Evolutionary conservation across 2,113 vertebrate species (phyloP).

Genomic region (Seriola quinqueradiata): DNA sequence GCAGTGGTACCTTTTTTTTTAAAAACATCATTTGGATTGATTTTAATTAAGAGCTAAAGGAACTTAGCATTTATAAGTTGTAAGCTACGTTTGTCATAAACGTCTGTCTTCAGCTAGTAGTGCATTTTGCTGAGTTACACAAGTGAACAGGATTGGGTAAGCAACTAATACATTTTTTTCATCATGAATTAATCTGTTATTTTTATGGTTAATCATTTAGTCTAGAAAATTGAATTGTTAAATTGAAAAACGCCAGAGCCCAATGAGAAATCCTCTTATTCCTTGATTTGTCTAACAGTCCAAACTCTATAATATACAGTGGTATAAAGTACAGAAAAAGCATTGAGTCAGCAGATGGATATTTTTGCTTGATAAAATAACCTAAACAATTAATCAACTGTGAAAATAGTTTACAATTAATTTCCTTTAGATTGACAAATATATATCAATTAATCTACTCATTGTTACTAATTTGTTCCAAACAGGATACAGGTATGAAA

Average conservation of each 20-base stretch:
- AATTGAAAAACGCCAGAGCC: neutral
- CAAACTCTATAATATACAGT: neutral
- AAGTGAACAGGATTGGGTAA: neutral
- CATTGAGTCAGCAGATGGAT: too few relatives aligned
- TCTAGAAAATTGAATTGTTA: neutral
- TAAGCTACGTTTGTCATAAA: neutral
- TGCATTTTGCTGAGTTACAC: neutral
- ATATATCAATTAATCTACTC: neutral
- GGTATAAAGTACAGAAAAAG: too few relatives aligned
- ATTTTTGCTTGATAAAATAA: too few relatives aligned
- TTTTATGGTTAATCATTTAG: neutral
- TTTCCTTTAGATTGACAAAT: neutral
- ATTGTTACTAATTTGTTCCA: neutral
- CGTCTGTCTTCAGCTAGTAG: accelerated
- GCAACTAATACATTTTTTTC: neutral
- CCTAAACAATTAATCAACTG: neutral
- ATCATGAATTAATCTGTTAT: neutral
- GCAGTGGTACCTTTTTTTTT: neutral
- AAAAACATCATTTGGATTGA: constrained; percentile 11
- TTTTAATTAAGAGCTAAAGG: neutral
- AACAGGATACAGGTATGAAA: neutral
- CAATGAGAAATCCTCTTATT: neutral
- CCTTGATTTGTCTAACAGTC: neutral
- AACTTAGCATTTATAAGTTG: neutral
- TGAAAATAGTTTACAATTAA: neutral